phyloP scores from a whole-genome alignment of 1,140 invertebrate species.

The Akabosia matsudoensis region DNA sequence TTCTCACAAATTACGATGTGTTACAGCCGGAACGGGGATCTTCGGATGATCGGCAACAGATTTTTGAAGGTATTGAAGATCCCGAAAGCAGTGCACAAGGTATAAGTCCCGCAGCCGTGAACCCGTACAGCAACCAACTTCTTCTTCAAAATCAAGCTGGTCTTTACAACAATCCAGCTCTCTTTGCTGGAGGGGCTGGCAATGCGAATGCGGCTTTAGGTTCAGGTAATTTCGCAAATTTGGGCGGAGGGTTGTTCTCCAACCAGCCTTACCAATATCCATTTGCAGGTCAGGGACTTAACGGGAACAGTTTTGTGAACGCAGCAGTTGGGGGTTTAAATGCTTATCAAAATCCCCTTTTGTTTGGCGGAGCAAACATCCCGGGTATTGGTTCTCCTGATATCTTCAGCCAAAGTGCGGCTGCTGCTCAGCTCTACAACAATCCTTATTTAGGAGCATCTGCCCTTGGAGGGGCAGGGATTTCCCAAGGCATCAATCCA shows the following conservation, averaged over 20 bases:
- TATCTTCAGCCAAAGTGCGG: constrained; percentile 6
- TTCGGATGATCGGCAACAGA: background rate
- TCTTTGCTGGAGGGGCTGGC: background rate
- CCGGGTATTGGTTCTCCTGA: constrained; percentile 14
- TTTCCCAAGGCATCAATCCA: constrained; percentile 31
- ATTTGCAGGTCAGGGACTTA: background rate
- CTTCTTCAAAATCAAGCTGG: constrained; percentile 12
- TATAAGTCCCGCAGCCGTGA: constrained; percentile 19
- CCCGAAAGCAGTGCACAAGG: constrained; percentile 36
- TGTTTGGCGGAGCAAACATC: constrained; percentile 25
- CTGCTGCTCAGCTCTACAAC: constrained; percentile 19
- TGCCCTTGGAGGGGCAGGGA: constrained; percentile 17
- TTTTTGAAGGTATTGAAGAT: constrained; percentile 31
- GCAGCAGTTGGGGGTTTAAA: constrained; percentile 6
- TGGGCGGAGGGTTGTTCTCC: constrained; percentile 19
- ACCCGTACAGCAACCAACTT: constrained; percentile 26
- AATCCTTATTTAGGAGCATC: constrained; percentile 30
- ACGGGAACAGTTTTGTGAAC: constrained; percentile 11
- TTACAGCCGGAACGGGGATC: background rate
- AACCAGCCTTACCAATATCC: constrained; percentile 15
- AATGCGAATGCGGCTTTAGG: background rate
- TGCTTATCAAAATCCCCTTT: constrained; percentile 16
- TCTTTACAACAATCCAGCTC: background rate
- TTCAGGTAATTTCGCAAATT: constrained; percentile 15
- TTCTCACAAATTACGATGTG: too few relatives aligned